Evolutionary conservation across 2,797 vertebrate species (phyloP).

Genomic region (Somateria mollissima): DNA sequence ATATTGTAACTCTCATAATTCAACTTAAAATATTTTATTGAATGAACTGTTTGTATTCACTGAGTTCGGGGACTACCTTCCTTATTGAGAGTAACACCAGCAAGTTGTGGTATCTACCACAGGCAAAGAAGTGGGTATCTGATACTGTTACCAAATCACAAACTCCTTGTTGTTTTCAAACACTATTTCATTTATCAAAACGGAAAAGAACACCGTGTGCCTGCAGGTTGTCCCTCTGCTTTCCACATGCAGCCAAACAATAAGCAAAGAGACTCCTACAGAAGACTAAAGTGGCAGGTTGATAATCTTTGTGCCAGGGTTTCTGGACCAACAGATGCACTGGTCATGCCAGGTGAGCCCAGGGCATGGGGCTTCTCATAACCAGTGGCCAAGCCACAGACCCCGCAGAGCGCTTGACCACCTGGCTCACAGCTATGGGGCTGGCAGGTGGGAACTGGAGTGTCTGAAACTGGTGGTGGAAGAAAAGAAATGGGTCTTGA

Average conservation of each 20-base stretch:
- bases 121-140: neutral
- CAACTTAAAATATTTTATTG: neutral
- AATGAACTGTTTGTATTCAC: neutral
- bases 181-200: neutral
- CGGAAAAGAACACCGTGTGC: neutral
- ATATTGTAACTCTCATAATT: neutral
- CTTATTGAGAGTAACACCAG: neutral
- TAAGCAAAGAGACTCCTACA: neutral
- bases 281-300: neutral
- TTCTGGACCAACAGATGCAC: fast-evolving
- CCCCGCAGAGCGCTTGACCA: fast-evolving
- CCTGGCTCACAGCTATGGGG: fast-evolving
- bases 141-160: neutral
- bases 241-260: neutral
- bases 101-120: neutral
- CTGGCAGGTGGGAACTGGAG: neutral
- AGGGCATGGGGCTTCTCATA: fast-evolving
- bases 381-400: neutral
- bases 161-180: neutral
- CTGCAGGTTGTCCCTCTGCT: neutral
- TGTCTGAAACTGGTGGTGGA: neutral
- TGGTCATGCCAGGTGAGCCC: neutral
- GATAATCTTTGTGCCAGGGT: neutral
- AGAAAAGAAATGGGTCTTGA: neutral
- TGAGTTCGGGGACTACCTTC: neutral